Evolutionary conservation across 1,140 invertebrate genomes (phyloP).

Genomic region (Cryptotermes secundus): DNA sequence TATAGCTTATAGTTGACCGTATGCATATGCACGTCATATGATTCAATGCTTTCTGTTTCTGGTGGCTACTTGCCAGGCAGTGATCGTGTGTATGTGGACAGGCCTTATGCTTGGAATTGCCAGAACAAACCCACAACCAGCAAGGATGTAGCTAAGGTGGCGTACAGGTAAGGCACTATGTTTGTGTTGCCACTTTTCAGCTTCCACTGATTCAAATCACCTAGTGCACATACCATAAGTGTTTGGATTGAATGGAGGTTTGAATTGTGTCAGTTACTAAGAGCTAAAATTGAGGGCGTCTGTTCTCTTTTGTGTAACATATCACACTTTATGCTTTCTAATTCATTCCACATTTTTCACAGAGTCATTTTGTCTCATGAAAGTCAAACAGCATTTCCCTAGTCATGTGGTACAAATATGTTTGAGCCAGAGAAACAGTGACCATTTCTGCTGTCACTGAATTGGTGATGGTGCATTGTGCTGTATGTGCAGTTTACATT

Average conservation of each 20-base stretch:
- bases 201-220: background rate
- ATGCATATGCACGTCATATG: background rate
- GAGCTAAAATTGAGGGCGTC: background rate
- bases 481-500: no score
- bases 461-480: no score
- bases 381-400: background rate
- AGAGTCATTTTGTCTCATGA: no score
- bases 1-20: background rate
- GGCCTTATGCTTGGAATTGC: constrained; percentile 18
- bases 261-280: background rate
- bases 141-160: constrained; percentile 95
- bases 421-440: no score
- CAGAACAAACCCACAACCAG: constrained; percentile 63
- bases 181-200: background rate
- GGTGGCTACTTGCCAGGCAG: constrained; percentile 29
- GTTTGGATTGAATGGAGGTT: background rate
- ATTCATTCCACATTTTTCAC: background rate
- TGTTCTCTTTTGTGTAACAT: background rate
- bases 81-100: background rate
- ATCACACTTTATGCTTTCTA: background rate
- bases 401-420: background rate
- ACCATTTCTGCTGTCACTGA: no score
- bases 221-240: background rate
- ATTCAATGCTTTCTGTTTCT: constrained; percentile 35
- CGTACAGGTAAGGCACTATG: constrained; percentile 71